phyloP scores from a whole-genome alignment of 2,888 invertebrate genomes.

The Exephanes ischioxanthus region DNA sequence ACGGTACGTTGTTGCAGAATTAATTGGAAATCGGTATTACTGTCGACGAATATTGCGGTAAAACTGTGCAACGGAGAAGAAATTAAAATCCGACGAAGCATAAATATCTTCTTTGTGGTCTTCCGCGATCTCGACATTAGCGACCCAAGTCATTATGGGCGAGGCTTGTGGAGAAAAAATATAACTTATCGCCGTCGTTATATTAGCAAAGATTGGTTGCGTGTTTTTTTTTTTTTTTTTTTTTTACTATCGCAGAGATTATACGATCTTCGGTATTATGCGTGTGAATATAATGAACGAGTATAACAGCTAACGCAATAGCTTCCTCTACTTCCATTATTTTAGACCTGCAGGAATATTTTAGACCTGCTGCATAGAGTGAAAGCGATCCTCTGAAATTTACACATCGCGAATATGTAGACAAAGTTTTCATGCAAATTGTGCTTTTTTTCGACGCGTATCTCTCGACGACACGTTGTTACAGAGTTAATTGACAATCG shows the following conservation, averaged over 20 bases:
- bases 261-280: not conserved
- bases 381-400: slow-evolving; percentile 4
- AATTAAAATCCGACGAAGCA: not conserved
- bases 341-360: too few relatives aligned
- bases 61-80: not conserved
- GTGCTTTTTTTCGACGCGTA: not conserved
- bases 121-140: slow-evolving; percentile 36
- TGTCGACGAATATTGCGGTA: not conserved
- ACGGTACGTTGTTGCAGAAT: not conserved
- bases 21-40: not conserved
- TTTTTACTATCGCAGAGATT: not conserved
- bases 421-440: slow-evolving; percentile 43
- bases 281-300: not conserved
- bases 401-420: slow-evolving; percentile 32
- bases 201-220: not conserved
- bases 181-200: not conserved
- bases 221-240: not conserved
- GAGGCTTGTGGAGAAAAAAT: not conserved
- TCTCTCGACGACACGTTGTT: not conserved
- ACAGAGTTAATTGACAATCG: not conserved
- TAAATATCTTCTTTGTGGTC: slow-evolving; percentile 17
- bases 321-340: slow-evolving; percentile 13
- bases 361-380: slow-evolving; percentile 48
- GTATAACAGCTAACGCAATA: not conserved
- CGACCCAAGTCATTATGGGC: not conserved